These are phyloP conservation scores for Pelvicachromis taeniatus DNA, from an alignment of 2,113 vertebrate species.

Conservation along the genomic window DNA sequence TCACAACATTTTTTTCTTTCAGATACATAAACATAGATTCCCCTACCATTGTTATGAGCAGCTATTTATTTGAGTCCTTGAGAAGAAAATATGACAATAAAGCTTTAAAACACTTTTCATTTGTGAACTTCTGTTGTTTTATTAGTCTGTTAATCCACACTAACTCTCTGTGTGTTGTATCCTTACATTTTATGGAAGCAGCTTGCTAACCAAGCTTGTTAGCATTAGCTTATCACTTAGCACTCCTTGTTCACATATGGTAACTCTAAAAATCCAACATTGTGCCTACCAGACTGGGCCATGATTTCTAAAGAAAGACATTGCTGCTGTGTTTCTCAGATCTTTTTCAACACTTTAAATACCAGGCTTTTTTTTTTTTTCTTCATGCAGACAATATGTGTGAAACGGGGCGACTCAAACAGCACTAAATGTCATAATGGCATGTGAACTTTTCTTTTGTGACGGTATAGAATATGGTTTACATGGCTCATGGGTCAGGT, in stretches of 20 bases:
- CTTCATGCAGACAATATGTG: neutral
- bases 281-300: neutral
- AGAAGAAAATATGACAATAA: neutral
- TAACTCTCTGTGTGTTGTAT: neutral
- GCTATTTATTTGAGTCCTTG: neutral
- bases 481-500: neutral
- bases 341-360: neutral
- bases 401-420: neutral
- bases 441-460: neutral
- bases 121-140: neutral
- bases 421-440: neutral
- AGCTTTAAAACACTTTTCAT: neutral
- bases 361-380: no score
- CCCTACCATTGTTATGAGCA: neutral
- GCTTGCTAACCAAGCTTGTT: neutral
- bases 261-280: neutral
- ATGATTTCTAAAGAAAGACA: neutral
- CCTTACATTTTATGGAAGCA: neutral
- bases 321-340: neutral
- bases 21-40: neutral
- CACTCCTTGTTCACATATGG: neutral
- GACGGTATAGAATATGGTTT: neutral
- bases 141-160: neutral
- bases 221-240: neutral
- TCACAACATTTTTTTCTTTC: fast-evolving